Base-by-base conservation (phyloP, 2,888 invertebrate species). In the Stenotaenia linearis region DNA sequence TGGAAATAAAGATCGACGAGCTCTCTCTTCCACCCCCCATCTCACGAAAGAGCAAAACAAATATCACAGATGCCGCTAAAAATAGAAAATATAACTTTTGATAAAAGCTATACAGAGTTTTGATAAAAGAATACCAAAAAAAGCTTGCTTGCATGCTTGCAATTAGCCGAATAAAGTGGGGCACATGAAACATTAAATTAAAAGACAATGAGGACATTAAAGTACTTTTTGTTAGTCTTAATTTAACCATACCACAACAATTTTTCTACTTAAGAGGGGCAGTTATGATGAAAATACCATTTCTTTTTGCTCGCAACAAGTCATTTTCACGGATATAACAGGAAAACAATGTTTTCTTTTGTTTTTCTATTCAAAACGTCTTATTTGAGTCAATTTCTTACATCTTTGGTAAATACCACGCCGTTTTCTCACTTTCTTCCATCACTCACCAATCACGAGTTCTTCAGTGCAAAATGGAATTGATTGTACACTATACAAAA, bases 31-130 rank as follows among this genome's bases (percentile, higher is more conserved):
- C 10, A 45, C 45, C 12, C 69, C 69, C 25, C 10, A 69, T 15
- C 69, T n/a, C 69, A n/a, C 28, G 15, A 50, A 28, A 69, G 69
- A 25, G 69, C 69, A 28, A 69, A 25, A 69, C 69, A 69, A 69
- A 69, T 69, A 69, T 69, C 69, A 69, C 69, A 69, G 69, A 69
- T 69, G 69, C 69, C 69, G 69, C 69, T 69, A 69, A 69, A 69
- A 69, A 69, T 69, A 69, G 69, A 69, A 69, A 69, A 61, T 61
- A 61, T 28, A 61, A 69, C 69, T 69, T 69, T 69, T 28, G 69
- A 69, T 69, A 69, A 56, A 21, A 69, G 69, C 69, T 69, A 25
- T 10, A 28, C 25, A 69, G 7, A 21, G 25, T n/a, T 69, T 28
- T 69, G 69, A 69, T 69, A 69, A 69, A 25, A 69, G 25, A 25